Conservation (phyloP, 2,113 vertebrate genomes). For the Cervus canadensis region DNA sequence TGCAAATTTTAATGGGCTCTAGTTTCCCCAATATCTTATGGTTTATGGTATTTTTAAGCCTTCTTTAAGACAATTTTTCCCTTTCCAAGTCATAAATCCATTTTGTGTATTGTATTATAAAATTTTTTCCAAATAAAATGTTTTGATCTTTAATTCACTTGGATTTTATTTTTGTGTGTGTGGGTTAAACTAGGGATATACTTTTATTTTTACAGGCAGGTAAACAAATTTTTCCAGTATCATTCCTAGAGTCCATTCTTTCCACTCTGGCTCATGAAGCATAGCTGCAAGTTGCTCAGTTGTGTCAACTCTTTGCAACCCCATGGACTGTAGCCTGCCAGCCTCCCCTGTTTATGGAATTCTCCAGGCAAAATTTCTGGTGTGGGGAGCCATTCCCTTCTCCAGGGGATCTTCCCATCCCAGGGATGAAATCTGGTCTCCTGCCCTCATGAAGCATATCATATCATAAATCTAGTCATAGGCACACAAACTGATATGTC, state of each 20-base stretch:
- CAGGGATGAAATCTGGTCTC: neutral
- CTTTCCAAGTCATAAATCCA: neutral
- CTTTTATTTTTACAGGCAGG: neutral
- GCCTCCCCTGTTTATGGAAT: neutral
- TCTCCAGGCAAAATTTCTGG: neutral
- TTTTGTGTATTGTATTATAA: neutral
- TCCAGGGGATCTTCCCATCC: neutral
- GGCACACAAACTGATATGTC: neutral
- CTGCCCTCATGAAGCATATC: neutral
- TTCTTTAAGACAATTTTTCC: slow-evolving; percentile 7
- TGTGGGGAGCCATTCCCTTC: neutral
- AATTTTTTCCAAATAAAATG: neutral
- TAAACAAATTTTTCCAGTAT: neutral
- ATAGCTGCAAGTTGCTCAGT: neutral
- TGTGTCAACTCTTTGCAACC: neutral
- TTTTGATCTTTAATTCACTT: neutral
- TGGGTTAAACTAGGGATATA: neutral
- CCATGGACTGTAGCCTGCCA: neutral
- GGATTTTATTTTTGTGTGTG: neutral
- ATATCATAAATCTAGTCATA: neutral
- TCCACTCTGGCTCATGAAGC: neutral
- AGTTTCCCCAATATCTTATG: neutral
- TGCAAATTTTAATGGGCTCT: neutral
- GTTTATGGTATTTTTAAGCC: neutral
- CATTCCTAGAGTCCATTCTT: neutral